Base-by-base conservation (phyloP, 2,113 vertebrate species). In the Xenopus borealis region DNA sequence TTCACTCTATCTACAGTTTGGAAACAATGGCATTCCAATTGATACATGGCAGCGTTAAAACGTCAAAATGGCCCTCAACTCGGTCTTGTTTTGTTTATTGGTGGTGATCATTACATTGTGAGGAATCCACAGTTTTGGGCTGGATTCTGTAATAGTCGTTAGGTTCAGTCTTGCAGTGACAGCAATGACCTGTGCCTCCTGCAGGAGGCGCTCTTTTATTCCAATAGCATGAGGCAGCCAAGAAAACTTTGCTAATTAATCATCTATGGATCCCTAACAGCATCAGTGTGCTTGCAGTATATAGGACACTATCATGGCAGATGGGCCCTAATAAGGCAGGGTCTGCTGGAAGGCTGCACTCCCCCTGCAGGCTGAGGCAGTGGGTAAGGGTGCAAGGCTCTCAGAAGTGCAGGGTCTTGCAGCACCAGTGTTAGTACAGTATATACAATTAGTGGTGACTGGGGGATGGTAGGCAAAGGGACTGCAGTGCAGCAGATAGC, bases 181-280 rank as follows among this genome's bases (percentile, higher is more conserved):
- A 12, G 3, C 13, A 9, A n/a, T 18, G 3, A 3, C 16, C 85
- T 89, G 84, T 78, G 83, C 75, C 63, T 80, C 82, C 75, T 80
- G 61, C 75, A 86, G 84, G 69, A 57, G 80, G 79, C 79, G 78
- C 79, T 79, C 63, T 79, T 70, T 77, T 73, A 79, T 79, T 83
- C 71, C 52, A 23, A n/a, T 57, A 57, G n/a, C 18, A 23, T 16
- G 14, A n/a, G 33, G 17, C 19, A 50, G 44, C 40, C 23, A 53
- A 62, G 50, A 19, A 27, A 68, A 68, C 66, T 75, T 69, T 75
- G 45, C 66, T 62, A 62, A 75, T 75, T 50, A 75, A 75, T 69
- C 57, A 16, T 73, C 20, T 66, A 58, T 63, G 52, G 12, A 69
- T 69, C 55, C 82, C 45, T 77, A 70, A 71, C 57, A 40, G 33